Evolutionary conservation across 2,888 invertebrate genomes (phyloP).

Genomic region (Phengaris alcon): DNA sequence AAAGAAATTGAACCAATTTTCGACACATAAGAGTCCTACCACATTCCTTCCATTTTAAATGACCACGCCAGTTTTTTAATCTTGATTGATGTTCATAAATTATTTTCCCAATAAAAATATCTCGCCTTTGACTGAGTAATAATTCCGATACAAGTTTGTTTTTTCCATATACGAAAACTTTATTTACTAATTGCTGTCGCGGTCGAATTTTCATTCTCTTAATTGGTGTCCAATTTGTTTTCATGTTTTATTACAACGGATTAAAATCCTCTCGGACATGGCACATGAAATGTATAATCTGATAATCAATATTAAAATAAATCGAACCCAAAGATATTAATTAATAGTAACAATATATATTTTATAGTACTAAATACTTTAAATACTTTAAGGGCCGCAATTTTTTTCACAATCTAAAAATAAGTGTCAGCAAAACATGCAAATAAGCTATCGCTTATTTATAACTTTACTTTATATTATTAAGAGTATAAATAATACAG

Average conservation of each 20-base stretch:
- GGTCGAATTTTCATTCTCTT: slow-evolving; percentile 30
- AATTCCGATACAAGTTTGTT: slow-evolving; percentile 27
- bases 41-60: not conserved
- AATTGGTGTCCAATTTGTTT: slow-evolving; percentile 32
- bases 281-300: slow-evolving; percentile 6
- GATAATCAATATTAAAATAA: slow-evolving; percentile 12
- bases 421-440: too few relatives aligned
- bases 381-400: too few relatives aligned
- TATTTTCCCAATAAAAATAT: not conserved
- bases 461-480: too few relatives aligned
- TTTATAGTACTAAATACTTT: too few relatives aligned
- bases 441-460: too few relatives aligned
- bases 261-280: slow-evolving; percentile 8
- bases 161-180: slow-evolving; percentile 26
- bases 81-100: slow-evolving; percentile 11
- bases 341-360: not conserved
- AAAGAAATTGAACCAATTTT: not conserved
- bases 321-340: not conserved
- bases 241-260: slow-evolving; percentile 31
- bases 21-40: not conserved
- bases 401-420: too few relatives aligned
- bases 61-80: slow-evolving; percentile 12
- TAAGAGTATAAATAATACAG: too few relatives aligned
- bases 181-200: slow-evolving; percentile 29
- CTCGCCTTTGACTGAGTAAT: slow-evolving; percentile 17